A percentile compares a stretch with the other conserved stretches of the same genome.
Evolutionary conservation across 2,888 invertebrate species (phyloP).

Genomic region (Suillia variegata): DNA sequence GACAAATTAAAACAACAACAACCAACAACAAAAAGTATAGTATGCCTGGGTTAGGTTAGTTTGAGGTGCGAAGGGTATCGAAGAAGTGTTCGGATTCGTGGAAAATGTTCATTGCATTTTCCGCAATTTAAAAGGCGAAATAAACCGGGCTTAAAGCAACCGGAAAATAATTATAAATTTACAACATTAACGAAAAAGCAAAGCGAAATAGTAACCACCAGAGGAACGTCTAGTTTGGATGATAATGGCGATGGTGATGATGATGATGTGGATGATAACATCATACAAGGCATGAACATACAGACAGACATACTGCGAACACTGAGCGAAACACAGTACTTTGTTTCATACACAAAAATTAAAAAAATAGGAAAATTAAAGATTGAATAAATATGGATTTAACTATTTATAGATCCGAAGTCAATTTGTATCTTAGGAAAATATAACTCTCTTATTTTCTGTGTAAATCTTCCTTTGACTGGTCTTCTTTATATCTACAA

Average conservation of each 20-base stretch:
- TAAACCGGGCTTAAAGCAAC: constrained; percentile 23
- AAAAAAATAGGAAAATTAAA: too few relatives aligned
- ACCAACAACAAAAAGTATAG: too few relatives aligned
- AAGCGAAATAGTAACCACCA: neutral
- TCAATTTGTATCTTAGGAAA: too few relatives aligned
- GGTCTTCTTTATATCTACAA: too few relatives aligned
- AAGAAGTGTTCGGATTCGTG: too few relatives aligned
- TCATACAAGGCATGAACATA: constrained; percentile 7
- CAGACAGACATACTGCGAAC: constrained; percentile 13
- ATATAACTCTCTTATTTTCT: too few relatives aligned
- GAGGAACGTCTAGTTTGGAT: neutral
- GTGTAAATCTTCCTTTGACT: too few relatives aligned
- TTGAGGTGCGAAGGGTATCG: neutral
- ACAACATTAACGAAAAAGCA: neutral
- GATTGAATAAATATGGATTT: too few relatives aligned
- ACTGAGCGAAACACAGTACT: too few relatives aligned
- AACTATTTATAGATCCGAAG: too few relatives aligned
- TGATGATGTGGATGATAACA: neutral
- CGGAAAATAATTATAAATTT: constrained; percentile 49
- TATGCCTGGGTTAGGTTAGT: too few relatives aligned
- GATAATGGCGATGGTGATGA: neutral
- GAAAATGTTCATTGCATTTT: neutral
- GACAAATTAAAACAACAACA: constrained; percentile 9
- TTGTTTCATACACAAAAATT: too few relatives aligned
- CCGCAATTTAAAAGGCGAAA: neutral